A percentile compares a stretch with the other conserved stretches of the same genome.
These are phyloP conservation scores for Parambassis ranga DNA, from an alignment of 2,797 vertebrate genomes.

Conservation along the genomic window DNA sequence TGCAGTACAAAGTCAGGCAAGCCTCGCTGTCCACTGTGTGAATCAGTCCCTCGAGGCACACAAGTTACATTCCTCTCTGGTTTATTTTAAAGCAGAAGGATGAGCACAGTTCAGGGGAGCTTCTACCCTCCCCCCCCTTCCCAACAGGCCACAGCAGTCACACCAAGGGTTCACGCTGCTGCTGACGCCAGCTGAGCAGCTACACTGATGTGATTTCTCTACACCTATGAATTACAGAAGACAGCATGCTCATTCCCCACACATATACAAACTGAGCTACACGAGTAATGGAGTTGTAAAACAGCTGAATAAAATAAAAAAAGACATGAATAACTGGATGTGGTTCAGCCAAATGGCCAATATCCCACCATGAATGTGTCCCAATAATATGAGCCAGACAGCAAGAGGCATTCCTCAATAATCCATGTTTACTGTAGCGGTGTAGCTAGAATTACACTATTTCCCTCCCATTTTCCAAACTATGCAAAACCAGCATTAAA, in stretches of 20 bases:
- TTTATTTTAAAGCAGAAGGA: conserved; percentile 79
- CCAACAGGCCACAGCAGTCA: conserved; percentile 42
- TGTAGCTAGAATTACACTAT: not conserved
- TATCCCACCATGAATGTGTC: conserved; percentile 1
- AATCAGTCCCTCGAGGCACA: conserved; percentile 52
- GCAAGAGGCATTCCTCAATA: conserved; percentile 25
- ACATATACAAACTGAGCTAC: not conserved
- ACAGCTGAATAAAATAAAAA: not conserved
- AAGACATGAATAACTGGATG: not conserved
- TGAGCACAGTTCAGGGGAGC: conserved; percentile 52
- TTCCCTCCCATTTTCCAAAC: conserved; percentile 12
- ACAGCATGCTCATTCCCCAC: not conserved
- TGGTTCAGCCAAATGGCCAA: not conserved
- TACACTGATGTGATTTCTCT: conserved; percentile 8
- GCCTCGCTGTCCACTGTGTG: conserved; percentile 48
- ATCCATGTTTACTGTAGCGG: not conserved
- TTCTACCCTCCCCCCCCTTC: conserved; percentile 51
- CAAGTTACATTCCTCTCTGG: conserved; percentile 73
- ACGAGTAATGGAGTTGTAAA: not conserved
- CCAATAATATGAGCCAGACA: not conserved
- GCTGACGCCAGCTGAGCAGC: conserved; percentile 50
- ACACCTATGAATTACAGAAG: not conserved
- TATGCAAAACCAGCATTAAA: not conserved
- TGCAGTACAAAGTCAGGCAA: conserved; percentile 24
- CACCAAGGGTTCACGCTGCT: conserved; percentile 31